phyloP scores from a whole-genome alignment of 2,113 vertebrate genomes.

The Nasalis larvatus region DNA sequence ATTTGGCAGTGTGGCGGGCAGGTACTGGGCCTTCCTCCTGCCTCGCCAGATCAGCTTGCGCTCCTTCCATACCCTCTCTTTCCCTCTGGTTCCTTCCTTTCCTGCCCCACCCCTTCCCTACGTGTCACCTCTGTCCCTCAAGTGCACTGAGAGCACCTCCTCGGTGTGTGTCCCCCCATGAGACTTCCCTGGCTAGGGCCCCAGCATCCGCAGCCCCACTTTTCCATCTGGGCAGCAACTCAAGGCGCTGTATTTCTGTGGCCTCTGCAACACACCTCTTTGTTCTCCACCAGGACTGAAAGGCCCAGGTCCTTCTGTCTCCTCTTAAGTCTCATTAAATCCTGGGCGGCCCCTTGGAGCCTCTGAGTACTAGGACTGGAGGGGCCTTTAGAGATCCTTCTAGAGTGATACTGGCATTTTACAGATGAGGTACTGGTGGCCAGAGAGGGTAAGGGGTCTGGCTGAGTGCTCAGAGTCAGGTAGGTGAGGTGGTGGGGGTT shows the following conservation, averaged over 20 bases:
- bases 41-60: neutral
- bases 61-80: neutral
- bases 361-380: neutral
- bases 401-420: neutral
- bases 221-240: neutral
- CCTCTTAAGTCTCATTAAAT: conserved; percentile 13
- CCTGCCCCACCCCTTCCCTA: conserved; percentile 40
- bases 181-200: neutral
- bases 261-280: conserved; percentile 36
- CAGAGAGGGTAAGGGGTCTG: neutral
- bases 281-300: conserved; percentile 56
- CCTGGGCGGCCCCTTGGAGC: neutral
- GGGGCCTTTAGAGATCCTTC: neutral
- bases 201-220: neutral
- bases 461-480: neutral
- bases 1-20: neutral
- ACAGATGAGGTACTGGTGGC: neutral
- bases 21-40: neutral
- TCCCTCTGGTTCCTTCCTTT: conserved; percentile 1
- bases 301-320: conserved; percentile 25
- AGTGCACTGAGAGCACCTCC: neutral
- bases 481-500: neutral
- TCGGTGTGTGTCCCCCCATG: neutral
- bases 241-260: neutral
- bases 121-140: conserved; percentile 33